phyloP scores from a whole-genome alignment of 2,888 invertebrate species.

The Notodonta ziczac region DNA sequence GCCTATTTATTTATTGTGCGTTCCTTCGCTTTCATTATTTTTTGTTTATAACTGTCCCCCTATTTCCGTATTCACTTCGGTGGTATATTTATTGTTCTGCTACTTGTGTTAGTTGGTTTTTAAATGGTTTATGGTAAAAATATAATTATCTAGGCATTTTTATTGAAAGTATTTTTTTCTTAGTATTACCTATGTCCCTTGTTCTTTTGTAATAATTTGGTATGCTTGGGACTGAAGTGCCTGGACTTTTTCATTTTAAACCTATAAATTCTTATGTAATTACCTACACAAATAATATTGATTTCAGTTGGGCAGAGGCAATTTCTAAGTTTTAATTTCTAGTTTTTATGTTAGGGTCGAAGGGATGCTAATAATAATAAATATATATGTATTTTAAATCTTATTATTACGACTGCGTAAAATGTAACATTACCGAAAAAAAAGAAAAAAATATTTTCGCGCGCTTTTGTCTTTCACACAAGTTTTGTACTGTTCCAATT shows the following conservation, averaged over 20 bases:
- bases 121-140: constrained; percentile 3
- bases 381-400: neutral
- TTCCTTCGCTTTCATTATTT: constrained; percentile 57
- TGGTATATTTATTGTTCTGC: constrained; percentile 22
- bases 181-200: too few relatives aligned
- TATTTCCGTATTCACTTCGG: constrained; percentile 45
- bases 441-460: constrained; percentile 21
- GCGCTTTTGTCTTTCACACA: constrained; percentile 15
- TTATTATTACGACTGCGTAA: neutral
- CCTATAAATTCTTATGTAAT: too few relatives aligned
- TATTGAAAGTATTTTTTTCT: too few relatives aligned
- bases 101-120: constrained; percentile 33
- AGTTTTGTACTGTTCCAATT: constrained; percentile 40
- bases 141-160: too few relatives aligned
- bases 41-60: constrained; percentile 55
- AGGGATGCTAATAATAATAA: too few relatives aligned
- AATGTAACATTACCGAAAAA: neutral
- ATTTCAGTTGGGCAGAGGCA: too few relatives aligned
- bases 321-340: too few relatives aligned
- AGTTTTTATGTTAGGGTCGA: too few relatives aligned
- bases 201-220: too few relatives aligned
- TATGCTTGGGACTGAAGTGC: too few relatives aligned
- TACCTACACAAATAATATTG: too few relatives aligned
- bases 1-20: constrained; percentile 66
- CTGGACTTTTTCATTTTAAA: too few relatives aligned